Base-by-base conservation (phyloP, 2,888 invertebrate genomes). In the Phragmatobia fuliginosa region DNA sequence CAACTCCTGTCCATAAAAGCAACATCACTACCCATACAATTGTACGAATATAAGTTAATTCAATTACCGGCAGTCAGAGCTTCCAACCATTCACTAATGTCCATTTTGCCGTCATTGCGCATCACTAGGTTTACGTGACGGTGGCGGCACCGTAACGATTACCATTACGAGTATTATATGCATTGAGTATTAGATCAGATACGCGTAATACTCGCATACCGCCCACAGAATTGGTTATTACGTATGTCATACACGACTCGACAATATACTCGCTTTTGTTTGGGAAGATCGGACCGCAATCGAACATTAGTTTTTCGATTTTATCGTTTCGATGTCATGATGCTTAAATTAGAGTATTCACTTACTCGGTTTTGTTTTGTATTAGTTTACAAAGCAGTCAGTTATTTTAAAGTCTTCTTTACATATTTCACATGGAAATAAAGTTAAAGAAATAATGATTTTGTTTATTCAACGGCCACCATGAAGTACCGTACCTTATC, bases 171-270 rank as follows among this genome's bases (percentile, higher is more conserved):
- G 72, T 71, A 80, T 32, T 74, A 72, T 69, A 77, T 78, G 72
- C 70, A 77, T 68, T 70, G 68, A 38, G 63, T 72, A 77, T 72
- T 77, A 77, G 67, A 74, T 74, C 70, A 67, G 74, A 77, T 65
- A 75, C 61, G 60, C 61, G 60, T 63, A 62, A 62, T 62, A 62
- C 41, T 61, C 32, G n/a, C 41, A n/a, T 31, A 65, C 56, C 56
- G 28, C 65, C 18, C 66, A 64, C n/a, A 45, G 38, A 25, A 69
- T 67, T 65, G n/a, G 65, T 36, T 52, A 6, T 41, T 62, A 62
- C 49, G 52, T 66, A 71, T 61, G 67, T 62, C 49, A 7, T 28
- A 72, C 76, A 79, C 67, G 77, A 79, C 41, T 60, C 52, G 56
- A 67, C 68, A 66, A 70, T 79, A 73, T 68, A 62, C 21, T 56